These are phyloP conservation scores for Listronotus oregonensis DNA, from an alignment of 1,140 invertebrate species.

Conservation along the genomic window DNA sequence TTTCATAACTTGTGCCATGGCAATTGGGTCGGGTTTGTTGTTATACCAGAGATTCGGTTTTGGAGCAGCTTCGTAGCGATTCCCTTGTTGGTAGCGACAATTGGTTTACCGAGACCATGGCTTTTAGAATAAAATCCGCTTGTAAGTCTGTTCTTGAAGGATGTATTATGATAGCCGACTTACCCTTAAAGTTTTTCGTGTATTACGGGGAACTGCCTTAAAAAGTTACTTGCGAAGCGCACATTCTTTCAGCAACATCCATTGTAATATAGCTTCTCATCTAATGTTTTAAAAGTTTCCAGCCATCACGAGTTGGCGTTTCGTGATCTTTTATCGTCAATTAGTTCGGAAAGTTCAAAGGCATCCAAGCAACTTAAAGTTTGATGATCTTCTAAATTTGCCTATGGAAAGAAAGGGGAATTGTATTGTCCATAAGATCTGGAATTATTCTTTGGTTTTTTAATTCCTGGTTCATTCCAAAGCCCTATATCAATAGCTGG, in stretches of 20 bases:
- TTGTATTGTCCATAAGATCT: slow-evolving; percentile 44
- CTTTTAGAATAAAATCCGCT: slow-evolving; percentile 45
- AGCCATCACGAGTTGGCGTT: slow-evolving; percentile 48
- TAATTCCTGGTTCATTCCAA: slow-evolving; percentile 43
- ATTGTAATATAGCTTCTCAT: slow-evolving; percentile 44
- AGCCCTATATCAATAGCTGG: slow-evolving; percentile 47
- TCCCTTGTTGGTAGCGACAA: slow-evolving; percentile 47
- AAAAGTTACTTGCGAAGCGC: slow-evolving; percentile 48
- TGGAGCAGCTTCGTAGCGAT: slow-evolving; percentile 44
- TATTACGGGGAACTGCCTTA: slow-evolving; percentile 45
- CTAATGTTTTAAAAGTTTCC: slow-evolving; percentile 43
- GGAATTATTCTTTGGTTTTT: slow-evolving; percentile 48
- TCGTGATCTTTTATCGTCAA: slow-evolving; percentile 34
- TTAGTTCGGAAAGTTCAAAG: slow-evolving; percentile 44
- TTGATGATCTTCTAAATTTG: slow-evolving; percentile 44
- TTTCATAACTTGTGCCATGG: slow-evolving; percentile 47
- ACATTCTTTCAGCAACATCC: slow-evolving; percentile 43
- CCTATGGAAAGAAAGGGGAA: slow-evolving; percentile 48
- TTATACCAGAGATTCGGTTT: slow-evolving; percentile 48
- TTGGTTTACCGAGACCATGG: slow-evolving; percentile 45
- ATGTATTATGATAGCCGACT: slow-evolving; percentile 42
- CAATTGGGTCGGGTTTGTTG: slow-evolving; percentile 45
- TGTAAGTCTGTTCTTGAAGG: slow-evolving; percentile 47
- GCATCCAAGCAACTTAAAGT: slow-evolving; percentile 50
- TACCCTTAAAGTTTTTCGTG: slow-evolving; percentile 49